Percentiles rank a stretch among this genome's conserved stretches.
These are phyloP conservation scores for Drosophila miranda DNA, from an alignment of 1,140 invertebrate species.

Conservation along the genomic window DNA sequence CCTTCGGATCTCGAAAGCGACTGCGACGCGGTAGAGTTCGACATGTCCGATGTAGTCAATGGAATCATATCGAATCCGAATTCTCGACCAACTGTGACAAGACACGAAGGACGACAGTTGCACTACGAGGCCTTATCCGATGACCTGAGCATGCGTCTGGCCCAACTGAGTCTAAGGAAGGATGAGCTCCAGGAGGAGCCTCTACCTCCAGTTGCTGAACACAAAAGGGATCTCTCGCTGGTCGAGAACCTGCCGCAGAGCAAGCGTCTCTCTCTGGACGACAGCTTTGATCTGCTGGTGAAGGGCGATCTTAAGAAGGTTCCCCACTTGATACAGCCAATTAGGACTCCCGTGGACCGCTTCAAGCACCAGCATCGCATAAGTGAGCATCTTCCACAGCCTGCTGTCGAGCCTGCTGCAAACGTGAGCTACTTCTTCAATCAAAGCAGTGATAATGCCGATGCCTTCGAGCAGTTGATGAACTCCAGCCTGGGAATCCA, in stretches of 20 bases:
- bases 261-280: slow-evolving; percentile 58
- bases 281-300: slow-evolving; percentile 72
- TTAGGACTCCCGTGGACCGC: slow-evolving; percentile 52
- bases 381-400: slow-evolving; percentile 9
- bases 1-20: slow-evolving; percentile 71
- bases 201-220: neutral
- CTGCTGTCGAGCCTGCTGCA: slow-evolving; percentile 8
- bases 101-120: slow-evolving; percentile 56
- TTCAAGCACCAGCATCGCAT: slow-evolving; percentile 57
- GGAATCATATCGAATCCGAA: slow-evolving; percentile 83
- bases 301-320: slow-evolving; percentile 40
- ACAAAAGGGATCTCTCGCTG: slow-evolving; percentile 52
- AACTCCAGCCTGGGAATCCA: slow-evolving; percentile 50
- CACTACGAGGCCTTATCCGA: slow-evolving; percentile 56
- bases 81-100: slow-evolving; percentile 27
- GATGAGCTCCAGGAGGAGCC: neutral
- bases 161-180: slow-evolving; percentile 39
- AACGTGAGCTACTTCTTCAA: slow-evolving; percentile 73
- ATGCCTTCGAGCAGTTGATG: slow-evolving; percentile 73
- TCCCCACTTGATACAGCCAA: slow-evolving; percentile 5
- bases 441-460: slow-evolving; percentile 36
- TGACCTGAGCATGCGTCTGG: slow-evolving; percentile 57
- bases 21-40: slow-evolving; percentile 81
- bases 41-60: slow-evolving; percentile 86
- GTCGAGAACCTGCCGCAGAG: slow-evolving; percentile 13